Evolutionary conservation across 2,113 vertebrate species (phyloP).

Genomic region (Nycticebus coucang): DNA sequence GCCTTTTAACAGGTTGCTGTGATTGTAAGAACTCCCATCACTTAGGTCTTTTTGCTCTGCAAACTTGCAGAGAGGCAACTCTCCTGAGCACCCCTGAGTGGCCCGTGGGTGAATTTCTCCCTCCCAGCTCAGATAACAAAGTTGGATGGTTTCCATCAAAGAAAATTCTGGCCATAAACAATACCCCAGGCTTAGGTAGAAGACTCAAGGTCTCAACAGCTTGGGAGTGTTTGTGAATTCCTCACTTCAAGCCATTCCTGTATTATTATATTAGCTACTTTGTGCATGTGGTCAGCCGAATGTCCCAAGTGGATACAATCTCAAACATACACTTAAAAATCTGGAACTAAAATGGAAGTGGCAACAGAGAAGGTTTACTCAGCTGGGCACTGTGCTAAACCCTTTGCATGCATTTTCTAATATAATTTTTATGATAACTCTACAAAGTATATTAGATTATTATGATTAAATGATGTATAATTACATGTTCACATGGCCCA

Average conservation of each 20-base stretch:
- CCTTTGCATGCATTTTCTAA: constrained; percentile 16
- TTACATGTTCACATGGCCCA: background rate
- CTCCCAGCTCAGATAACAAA: constrained; percentile 7
- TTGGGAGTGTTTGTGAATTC: background rate
- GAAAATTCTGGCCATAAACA: constrained; percentile 55
- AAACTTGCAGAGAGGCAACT: background rate
- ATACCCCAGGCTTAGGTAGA: background rate
- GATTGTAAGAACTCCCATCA: background rate
- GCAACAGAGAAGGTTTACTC: background rate
- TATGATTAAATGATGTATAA: background rate
- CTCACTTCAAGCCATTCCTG: background rate
- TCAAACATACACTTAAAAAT: constrained; percentile 37
- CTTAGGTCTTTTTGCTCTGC: constrained; percentile 25
- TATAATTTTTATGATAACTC: background rate
- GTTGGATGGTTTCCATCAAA: background rate
- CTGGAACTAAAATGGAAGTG: background rate
- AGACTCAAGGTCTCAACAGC: background rate
- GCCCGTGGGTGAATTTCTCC: background rate
- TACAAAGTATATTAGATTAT: background rate
- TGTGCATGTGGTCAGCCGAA: background rate
- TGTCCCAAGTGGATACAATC: background rate
- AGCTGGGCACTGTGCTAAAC: background rate
- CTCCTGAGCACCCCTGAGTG: background rate
- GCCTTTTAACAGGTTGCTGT: background rate
- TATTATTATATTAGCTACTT: background rate